Evolutionary conservation across 2,888 invertebrate species (phyloP), one percentile per base, ranked within the genome.

Genomic region (Seira musarum): DNA sequence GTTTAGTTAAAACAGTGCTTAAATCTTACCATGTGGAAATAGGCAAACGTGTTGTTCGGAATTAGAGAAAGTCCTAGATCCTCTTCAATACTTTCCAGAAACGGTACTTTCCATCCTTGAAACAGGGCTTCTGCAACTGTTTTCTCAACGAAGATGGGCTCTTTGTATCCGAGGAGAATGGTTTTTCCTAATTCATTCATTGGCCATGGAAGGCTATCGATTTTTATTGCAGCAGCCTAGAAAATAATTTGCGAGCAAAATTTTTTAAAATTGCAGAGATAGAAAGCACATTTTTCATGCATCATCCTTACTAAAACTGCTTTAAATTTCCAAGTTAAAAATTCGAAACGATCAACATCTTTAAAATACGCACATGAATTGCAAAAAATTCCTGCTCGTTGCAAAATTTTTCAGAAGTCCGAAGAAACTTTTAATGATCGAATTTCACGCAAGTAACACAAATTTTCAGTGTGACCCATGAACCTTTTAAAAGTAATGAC

Each of bases 101-200:
- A 80, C 13, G 82, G 82, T 0, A 77, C 73, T 10, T 73, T 66
- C 40, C 73, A 63, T 30, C 84, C 85, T 49, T 72, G 61, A 65
- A 83, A 85, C 15, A 83, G 60, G 10, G 78, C 76, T 76, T 84
- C 82, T 0, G 73, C 77, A 1, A 82, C 82, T 1, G 82, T 80
- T 10, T 64, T 75, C n/a, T 65, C 57, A 15, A 82, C 40, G 66
- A 85, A 85, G 0, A 83, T 35, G 6, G 53, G 21, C 21, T 82
- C 75, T 15, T 82, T 65, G 35, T 69, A 74, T 22, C 61, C 69
- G 1, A 49, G 1, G 5, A 73, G 53, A 13, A 70, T 19, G 10
- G 30, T 70, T 5, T 35, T 22, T 1, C 57, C 74, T 2, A 74
- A 2, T 1, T 22, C 17, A 6, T 74, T 57, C 1, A 80, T 3